These are phyloP conservation scores for Ciconia boyciana DNA, from an alignment of 2,113 vertebrate genomes.

Conservation along the genomic window DNA sequence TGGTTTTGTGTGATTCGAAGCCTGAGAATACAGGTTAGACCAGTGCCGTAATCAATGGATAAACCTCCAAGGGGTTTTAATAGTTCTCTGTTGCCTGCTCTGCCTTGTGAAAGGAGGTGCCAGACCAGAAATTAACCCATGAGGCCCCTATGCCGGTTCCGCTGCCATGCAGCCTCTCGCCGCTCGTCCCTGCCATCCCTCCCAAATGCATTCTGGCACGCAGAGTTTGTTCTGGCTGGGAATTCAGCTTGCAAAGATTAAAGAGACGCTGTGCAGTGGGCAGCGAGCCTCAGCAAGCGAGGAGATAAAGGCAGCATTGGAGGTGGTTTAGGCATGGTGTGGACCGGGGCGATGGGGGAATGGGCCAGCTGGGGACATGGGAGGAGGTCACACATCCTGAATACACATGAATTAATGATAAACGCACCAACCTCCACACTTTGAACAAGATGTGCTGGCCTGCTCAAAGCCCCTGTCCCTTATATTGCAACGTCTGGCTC, in stretches of 20 bases:
- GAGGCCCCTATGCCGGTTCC: neutral
- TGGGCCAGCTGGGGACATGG: neutral
- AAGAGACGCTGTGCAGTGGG: neutral
- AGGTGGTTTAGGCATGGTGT: rapidly evolving
- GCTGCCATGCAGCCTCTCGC: neutral
- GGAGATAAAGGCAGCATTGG: constrained; percentile 29
- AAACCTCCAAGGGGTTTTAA: neutral
- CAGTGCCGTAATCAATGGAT: neutral
- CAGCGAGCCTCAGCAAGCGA: neutral
- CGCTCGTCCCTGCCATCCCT: neutral
- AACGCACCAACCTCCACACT: neutral
- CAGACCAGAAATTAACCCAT: neutral
- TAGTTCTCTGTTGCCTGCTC: neutral
- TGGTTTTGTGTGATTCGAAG: neutral
- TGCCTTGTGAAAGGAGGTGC: neutral
- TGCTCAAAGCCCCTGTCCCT: neutral
- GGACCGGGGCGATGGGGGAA: rapidly evolving
- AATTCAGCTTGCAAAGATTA: neutral
- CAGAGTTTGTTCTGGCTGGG: neutral
- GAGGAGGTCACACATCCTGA: neutral
- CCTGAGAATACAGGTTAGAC: neutral
- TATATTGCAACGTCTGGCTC: neutral
- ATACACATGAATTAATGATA: neutral
- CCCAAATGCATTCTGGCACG: neutral
- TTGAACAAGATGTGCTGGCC: neutral